Percentiles rank a stretch among this genome's conserved stretches.
These are phyloP conservation scores for Malthinus flaveolus DNA, from an alignment of 2,888 invertebrate genomes.

Conservation along the genomic window DNA sequence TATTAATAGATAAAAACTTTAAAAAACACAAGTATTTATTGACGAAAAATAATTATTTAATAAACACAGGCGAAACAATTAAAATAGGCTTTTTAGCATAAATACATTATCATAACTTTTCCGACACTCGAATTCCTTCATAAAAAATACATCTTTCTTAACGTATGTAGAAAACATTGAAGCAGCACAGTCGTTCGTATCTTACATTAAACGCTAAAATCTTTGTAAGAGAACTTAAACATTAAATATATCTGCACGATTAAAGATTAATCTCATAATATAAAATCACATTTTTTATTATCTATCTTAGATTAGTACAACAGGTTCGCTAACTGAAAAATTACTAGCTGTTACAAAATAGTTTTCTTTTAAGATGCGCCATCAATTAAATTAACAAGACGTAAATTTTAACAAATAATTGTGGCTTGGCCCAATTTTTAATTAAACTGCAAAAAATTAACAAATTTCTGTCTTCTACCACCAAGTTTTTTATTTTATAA, in stretches of 20 bases:
- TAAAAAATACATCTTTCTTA: slow-evolving; percentile 1
- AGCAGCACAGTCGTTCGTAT: slow-evolving; percentile 9
- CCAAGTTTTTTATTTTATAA: too few relatives aligned
- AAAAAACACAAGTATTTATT: slow-evolving; percentile 24
- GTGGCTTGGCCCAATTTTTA: not conserved
- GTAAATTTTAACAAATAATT: not conserved
- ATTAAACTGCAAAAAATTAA: not conserved
- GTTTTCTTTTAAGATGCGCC: slow-evolving; percentile 15
- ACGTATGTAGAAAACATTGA: slow-evolving; percentile 13
- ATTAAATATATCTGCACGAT: slow-evolving; percentile 22
- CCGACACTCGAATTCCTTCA: slow-evolving; percentile 5
- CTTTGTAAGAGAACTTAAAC: not conserved
- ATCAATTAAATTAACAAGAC: slow-evolving; percentile 9
- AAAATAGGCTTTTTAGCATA: slow-evolving; percentile 19
- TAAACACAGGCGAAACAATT: slow-evolving; percentile 26
- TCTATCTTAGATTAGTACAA: slow-evolving; percentile 16
- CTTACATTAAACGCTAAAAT: slow-evolving; percentile 11
- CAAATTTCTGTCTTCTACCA: too few relatives aligned
- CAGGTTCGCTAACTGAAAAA: not conserved
- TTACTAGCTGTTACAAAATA: not conserved
- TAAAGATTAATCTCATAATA: slow-evolving; percentile 29
- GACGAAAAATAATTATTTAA: slow-evolving; percentile 24
- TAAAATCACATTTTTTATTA: slow-evolving; percentile 26
- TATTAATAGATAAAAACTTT: not conserved
- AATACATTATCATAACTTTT: slow-evolving; percentile 17